Base-by-base conservation (phyloP, 2,888 invertebrate genomes). In the Candidula unifasciata region DNA sequence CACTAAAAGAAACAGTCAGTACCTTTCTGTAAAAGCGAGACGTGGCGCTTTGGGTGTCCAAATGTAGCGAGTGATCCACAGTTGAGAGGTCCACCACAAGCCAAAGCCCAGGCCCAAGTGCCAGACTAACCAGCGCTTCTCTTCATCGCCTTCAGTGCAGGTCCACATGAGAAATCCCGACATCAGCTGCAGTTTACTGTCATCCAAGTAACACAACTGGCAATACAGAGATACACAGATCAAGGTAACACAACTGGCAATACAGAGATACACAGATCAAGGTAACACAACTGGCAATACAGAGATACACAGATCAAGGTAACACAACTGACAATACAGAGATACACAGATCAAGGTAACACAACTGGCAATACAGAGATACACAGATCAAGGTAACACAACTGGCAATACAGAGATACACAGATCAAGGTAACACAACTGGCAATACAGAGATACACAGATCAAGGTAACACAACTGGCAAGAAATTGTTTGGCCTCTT, bases 11-110 rank as follows among this genome's bases (percentile, higher is more conserved):
- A 6, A 44, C 44, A 44, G 0, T 44, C 8, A 44, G 74, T 87
- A 92, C 92, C 89, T 90, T 84, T 93, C 92, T 16, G 92, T 90
- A 57, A 89, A 88, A 24, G 92, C 92, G 82, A 93, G 84, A n/a
- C 92, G 85, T 76, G 91, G 90, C 8, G 90, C 88, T 73, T 90
- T 90, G 1, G 93, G 91, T 66, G 89, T 90, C 93, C 93, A 93
- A 44, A 93, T 90, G 84, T 93, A 91, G 24, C 91, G 87, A 27
- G 90, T 90, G 66, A 92, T 91, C 90, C 91, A 90, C 13, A 91
- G 87, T 82, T 92, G 90, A 0, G 92, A 91, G 37, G 91, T 83
- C 91, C 92, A 91, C 91, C 91, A 92, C 24, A 92, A 82, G 10
- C 90, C 89, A 74, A 90, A 87, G 1, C 90, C 90, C 13, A 89